Conservation (phyloP, 2,113 vertebrate genomes). For the Lampris incognitus region DNA sequence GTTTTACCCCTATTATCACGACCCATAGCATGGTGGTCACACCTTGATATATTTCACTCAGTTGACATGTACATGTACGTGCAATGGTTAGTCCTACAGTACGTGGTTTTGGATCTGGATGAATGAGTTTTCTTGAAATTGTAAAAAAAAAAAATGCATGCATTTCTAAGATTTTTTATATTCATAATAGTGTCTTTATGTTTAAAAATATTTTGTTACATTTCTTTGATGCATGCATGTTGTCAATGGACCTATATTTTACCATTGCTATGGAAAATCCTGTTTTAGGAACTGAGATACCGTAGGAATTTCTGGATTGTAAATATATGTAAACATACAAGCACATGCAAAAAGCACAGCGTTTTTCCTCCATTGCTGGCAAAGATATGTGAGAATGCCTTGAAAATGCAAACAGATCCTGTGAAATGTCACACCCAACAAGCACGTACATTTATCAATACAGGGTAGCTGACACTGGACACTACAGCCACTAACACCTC, state of each 20-base stretch:
- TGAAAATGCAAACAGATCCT: constrained; percentile 36
- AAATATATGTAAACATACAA: constrained; percentile 12
- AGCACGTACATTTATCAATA: constrained; percentile 50
- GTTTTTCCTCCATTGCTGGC: not conserved
- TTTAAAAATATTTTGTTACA: not conserved
- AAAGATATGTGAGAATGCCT: constrained; percentile 26
- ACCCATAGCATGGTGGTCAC: constrained; percentile 40
- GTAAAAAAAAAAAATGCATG: too few species aligned
- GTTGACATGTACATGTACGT: constrained; percentile 12
- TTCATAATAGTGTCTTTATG: not conserved
- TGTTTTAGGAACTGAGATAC: not conserved
- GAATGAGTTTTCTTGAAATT: not conserved
- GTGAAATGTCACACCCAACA: constrained; percentile 44
- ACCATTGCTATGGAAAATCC: not conserved
- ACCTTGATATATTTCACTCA: constrained; percentile 27
- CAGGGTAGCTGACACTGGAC: constrained; percentile 36
- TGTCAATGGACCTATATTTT: not conserved
- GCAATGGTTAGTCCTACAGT: constrained; percentile 14
- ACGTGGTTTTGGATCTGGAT: not conserved
- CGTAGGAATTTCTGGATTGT: not conserved
- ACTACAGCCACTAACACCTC: constrained; percentile 31
- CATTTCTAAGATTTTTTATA: too few species aligned
- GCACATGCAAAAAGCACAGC: not conserved
- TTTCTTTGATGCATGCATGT: not conserved
- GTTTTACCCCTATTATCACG: constrained; percentile 52